Evolutionary conservation across 2,888 invertebrate genomes (phyloP), one percentile per base, ranked within the genome.

Genomic region (Protodeltote pygarga): DNA sequence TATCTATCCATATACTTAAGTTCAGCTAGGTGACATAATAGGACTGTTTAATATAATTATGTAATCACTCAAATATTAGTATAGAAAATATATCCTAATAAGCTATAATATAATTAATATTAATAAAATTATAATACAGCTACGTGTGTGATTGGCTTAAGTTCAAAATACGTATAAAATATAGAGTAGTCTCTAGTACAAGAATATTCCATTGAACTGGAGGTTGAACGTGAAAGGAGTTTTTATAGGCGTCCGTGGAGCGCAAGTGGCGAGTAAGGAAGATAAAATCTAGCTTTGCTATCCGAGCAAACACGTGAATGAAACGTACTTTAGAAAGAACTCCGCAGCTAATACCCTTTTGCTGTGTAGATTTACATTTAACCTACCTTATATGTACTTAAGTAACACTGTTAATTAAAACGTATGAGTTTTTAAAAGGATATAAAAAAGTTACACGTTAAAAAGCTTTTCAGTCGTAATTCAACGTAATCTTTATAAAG

Each of bases 211-310:
- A 55, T 66, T 52, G 46, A 60, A 34, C 33, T 38, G 21, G 42
- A 28, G 48, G 46, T 45, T 44, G 63, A 38, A 62, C 49, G 35
- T 50, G 32, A 47, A 65, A 53, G 45, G 31, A 46, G 40, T 49
- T 60, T 52, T 55, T 70, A n/a, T 50, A 62, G 23, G 31, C 23
- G 31, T 10, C 39, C 20, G 46, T 25, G 29, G 38, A 38, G 32
- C 37, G 34, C 65, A 51, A 69, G 67, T 66, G 58, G 58, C 40
- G 52, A 51, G 41, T 27, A 16, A 34, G 46, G 47, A 45, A 70
- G 65, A 70, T 65, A 66, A 71, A 53, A 65, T 65, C 71, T 66
- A 66, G 63, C 52, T 57, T 70, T 42, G 67, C 52, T 46, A 32
- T 55, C 51, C 39, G 27, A 66, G 64, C 41, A 63, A 65, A 53